These are phyloP conservation scores for Drosophila gaucha DNA, from an alignment of 2,888 invertebrate species.

Conservation along the genomic window DNA sequence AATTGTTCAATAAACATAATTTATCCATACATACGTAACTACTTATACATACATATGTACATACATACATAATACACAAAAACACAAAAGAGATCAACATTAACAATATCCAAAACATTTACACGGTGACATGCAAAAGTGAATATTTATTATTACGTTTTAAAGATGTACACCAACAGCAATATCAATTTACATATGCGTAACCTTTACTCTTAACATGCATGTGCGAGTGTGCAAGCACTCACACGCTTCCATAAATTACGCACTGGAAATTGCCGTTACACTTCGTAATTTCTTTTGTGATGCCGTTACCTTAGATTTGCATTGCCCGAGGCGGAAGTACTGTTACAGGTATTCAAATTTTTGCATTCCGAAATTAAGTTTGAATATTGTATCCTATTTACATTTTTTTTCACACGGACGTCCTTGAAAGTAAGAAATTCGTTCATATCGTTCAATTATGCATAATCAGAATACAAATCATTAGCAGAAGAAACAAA, in stretches of 20 bases:
- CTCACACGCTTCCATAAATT: neutral
- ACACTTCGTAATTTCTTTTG: neutral
- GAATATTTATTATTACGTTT: neutral
- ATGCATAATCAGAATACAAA: slow-evolving; percentile 57
- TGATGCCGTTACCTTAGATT: neutral
- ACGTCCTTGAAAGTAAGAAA: slow-evolving; percentile 16
- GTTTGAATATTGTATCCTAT: neutral
- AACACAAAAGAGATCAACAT: neutral
- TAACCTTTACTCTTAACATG: neutral
- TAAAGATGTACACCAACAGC: neutral
- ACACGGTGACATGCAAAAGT: neutral
- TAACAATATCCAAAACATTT: too few species aligned
- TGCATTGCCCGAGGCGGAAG: too few species aligned
- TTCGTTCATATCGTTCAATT: slow-evolving; percentile 60
- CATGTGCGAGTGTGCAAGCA: neutral
- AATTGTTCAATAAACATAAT: slow-evolving; percentile 3
- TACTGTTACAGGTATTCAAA: neutral
- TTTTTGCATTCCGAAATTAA: slow-evolving; percentile 21
- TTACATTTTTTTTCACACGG: neutral
- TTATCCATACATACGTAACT: neutral
- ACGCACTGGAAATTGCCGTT: too few species aligned
- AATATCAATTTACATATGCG: neutral
- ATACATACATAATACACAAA: neutral
- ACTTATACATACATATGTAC: neutral
- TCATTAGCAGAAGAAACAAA: slow-evolving; percentile 1